These are phyloP conservation scores for Enteromius thamalakanensis DNA, from an alignment of 2,797 vertebrate species.

Conservation along the genomic window DNA sequence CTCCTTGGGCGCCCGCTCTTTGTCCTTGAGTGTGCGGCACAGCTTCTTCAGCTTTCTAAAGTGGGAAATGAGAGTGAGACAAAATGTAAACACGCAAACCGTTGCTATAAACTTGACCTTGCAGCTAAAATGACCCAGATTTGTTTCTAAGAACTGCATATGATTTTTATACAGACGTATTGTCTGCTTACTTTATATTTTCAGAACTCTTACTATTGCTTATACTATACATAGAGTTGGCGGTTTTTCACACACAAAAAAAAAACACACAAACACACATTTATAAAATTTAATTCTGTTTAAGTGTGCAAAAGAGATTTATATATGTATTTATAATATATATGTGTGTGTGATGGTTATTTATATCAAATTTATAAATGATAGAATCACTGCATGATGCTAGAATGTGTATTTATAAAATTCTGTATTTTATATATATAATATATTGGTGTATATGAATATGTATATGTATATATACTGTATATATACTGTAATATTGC, in stretches of 20 bases:
- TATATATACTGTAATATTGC: too few species aligned
- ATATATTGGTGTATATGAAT: too few species aligned
- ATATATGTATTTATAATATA: background rate
- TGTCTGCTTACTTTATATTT: slow-evolving; percentile 9
- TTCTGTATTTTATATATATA: too few species aligned
- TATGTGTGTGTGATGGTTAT: background rate
- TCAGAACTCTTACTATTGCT: background rate
- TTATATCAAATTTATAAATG: too few species aligned
- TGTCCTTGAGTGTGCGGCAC: slow-evolving; percentile 87
- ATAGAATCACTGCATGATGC: too few species aligned
- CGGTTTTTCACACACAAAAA: background rate
- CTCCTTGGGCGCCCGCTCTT: slow-evolving; percentile 75
- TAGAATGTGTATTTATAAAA: too few species aligned
- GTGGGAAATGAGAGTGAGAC: background rate
- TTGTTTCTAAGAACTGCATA: slow-evolving; percentile 16
- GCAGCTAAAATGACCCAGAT: slow-evolving; percentile 1
- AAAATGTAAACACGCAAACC: slow-evolving; percentile 21
- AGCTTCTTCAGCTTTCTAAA: slow-evolving; percentile 81
- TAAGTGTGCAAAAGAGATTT: background rate
- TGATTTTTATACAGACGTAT: slow-evolving; percentile 1
- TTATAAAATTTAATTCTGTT: background rate
- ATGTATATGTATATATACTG: too few species aligned
- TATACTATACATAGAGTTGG: background rate
- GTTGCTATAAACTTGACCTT: slow-evolving; percentile 13
- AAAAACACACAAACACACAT: background rate